These are phyloP conservation scores for Dicycla oo DNA, from an alignment of 2,888 invertebrate species.

Conservation along the genomic window DNA sequence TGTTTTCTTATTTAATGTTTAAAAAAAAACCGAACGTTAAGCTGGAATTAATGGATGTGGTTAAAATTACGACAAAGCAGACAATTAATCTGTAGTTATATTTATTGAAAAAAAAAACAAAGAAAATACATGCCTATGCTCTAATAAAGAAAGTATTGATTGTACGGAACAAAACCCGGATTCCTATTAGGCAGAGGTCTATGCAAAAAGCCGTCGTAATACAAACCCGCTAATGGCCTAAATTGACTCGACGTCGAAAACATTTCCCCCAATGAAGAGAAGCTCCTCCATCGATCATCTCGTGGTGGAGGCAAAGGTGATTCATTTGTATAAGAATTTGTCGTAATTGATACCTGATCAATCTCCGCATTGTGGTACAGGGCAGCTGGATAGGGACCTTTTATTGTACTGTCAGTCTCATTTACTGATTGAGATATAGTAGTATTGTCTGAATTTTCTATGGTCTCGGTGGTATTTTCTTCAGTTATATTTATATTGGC, in stretches of 20 bases:
- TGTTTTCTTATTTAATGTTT: too few species aligned
- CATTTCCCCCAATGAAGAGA: conserved; percentile 71
- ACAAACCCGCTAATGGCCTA: conserved; percentile 85
- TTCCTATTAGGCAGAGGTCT: conserved; percentile 74
- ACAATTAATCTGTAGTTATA: background rate
- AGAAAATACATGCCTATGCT: background rate
- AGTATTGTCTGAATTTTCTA: conserved; percentile 31
- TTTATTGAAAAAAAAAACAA: background rate
- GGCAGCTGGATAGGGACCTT: conserved; percentile 74
- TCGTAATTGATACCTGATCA: conserved; percentile 82
- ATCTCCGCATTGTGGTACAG: conserved; percentile 76
- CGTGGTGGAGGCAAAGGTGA: conserved; percentile 71
- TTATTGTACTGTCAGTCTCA: conserved; percentile 62
- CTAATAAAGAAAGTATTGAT: conserved; percentile 66
- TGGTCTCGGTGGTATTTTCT: conserved; percentile 42
- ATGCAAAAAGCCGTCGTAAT: conserved; percentile 86
- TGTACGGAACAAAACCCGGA: conserved; percentile 75
- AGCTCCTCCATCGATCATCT: conserved; percentile 81
- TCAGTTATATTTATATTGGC: conserved; percentile 49
- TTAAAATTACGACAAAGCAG: background rate
- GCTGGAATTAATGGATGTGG: background rate
- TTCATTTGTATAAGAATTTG: conserved; percentile 78
- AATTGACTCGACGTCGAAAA: conserved; percentile 74
- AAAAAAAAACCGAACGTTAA: background rate
- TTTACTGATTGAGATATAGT: conserved; percentile 56